phyloP scores from a whole-genome alignment of 2,113 vertebrate species.

The Saccopteryx bilineata region DNA sequence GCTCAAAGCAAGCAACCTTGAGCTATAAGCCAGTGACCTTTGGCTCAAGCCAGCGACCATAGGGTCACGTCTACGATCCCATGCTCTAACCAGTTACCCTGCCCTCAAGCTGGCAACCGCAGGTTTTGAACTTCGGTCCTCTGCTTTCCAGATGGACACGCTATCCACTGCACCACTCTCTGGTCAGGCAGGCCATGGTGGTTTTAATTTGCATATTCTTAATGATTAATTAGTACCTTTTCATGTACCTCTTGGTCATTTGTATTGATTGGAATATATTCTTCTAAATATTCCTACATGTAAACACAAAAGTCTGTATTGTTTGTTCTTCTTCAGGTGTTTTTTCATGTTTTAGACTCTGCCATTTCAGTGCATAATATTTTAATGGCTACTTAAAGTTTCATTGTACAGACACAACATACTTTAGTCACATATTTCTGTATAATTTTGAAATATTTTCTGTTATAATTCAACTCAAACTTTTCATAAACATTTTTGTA shows the following conservation, averaged over 20 bases:
- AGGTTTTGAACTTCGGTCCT: no score
- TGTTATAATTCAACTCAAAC: not conserved
- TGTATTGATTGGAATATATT: not conserved
- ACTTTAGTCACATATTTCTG: not conserved
- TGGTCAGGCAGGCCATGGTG: not conserved
- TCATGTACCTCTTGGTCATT: not conserved
- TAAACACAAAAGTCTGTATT: not conserved
- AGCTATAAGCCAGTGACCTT: no score
- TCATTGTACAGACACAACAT: not conserved
- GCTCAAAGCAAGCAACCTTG: no score
- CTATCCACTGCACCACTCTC: no score
- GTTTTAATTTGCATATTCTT: not conserved
- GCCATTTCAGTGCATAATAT: not conserved
- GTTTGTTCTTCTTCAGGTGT: not conserved
- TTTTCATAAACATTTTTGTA: not conserved
- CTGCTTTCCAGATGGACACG: no score
- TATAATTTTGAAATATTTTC: conserved; percentile 3
- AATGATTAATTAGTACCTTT: not conserved
- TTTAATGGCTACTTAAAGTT: not conserved
- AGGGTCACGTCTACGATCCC: no score
- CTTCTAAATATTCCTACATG: not conserved
- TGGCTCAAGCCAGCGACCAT: no score
- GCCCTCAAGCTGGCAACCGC: no score
- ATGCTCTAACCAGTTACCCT: no score
- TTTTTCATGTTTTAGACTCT: not conserved